These are phyloP conservation scores for Salticus scenicus DNA, from an alignment of 2,888 invertebrate species.

Conservation along the genomic window DNA sequence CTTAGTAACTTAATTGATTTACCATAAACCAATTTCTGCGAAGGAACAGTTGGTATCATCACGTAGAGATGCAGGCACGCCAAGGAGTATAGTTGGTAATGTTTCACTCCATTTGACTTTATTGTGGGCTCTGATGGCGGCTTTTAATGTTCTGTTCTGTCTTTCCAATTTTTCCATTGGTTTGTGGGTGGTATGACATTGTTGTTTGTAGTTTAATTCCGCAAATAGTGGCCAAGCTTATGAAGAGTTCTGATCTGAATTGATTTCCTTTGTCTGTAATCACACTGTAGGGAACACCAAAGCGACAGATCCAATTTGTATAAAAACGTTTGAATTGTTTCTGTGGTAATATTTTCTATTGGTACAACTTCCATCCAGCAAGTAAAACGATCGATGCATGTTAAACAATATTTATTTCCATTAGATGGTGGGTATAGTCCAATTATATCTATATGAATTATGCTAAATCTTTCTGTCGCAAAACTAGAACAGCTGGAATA, in stretches of 20 bases:
- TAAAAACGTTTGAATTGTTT: conserved; percentile 75
- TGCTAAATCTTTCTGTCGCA: too few relatives aligned
- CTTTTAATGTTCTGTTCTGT: conserved; percentile 59
- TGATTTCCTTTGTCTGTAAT: conserved; percentile 74
- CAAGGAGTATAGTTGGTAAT: conserved; percentile 55
- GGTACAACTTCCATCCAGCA: conserved; percentile 76
- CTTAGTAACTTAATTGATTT: conserved; percentile 22
- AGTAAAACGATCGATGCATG: conserved; percentile 68
- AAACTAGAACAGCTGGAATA: too few relatives aligned
- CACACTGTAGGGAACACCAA: conserved; percentile 73
- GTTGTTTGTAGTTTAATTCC: conserved; percentile 29
- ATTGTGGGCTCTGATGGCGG: conserved; percentile 38
- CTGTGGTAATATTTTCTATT: conserved; percentile 75
- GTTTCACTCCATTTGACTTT: conserved; percentile 32
- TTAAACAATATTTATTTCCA: background rate
- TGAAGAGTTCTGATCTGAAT: conserved; percentile 72
- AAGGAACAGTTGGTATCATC: conserved; percentile 20
- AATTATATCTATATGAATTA: conserved; percentile 45
- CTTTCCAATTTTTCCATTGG: conserved; percentile 46
- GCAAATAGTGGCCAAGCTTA: background rate
- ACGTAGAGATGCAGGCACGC: conserved; percentile 32
- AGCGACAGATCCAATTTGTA: conserved; percentile 75
- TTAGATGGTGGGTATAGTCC: conserved; percentile 42
- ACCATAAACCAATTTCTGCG: conserved; percentile 33
- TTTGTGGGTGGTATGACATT: conserved; percentile 50